Base-by-base conservation (phyloP, 2,888 invertebrate genomes). In the Acronicta psi region DNA sequence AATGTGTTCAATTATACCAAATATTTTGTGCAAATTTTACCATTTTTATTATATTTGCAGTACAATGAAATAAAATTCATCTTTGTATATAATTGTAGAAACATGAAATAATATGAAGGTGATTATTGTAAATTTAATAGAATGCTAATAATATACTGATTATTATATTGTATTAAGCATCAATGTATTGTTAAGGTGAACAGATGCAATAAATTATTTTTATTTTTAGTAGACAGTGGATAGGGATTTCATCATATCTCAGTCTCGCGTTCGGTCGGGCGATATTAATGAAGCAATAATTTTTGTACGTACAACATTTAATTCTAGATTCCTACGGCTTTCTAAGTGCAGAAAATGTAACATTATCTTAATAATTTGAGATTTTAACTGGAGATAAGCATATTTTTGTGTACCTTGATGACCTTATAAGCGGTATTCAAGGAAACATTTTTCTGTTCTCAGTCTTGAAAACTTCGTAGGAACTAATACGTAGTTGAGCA, bases 1-100 rank as follows among this genome's bases (percentile, higher is more conserved):
- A 90, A 90, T 92, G 91, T 91, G 92, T 93, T 92, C 92, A 91
- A 80, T 84, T 80, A 86, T 88, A 91, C 92, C 92, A 93, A 93
- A 92, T 90, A 88, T 84, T 84, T 80, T 82, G 79, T 86, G 87
- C 86, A 86, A 86, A 72, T 79, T 82, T 76, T 83, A 83, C 79
- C 75, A 77, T 79, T 82, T 83, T 80, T 69, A 74, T 77, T 81
- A 77, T 77, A 79, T 75, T 78, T 79, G 65, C 80, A 80, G 78
- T 80, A 76, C 77, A 81, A 79, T 82, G 58, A 75, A 77, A 61
- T 63, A 34, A 50, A 73, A 67, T 73, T 69, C 73, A 79, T 78
- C 73, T 81, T 76, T 86, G 85, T 86, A 85, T 81, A 86, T 83
- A 83, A 77, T 74, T 69, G 81, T 80, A 80, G 73, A 73, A 61